Percentiles rank a stretch among this genome's conserved stretches.
phyloP scores from a whole-genome alignment of 2,113 vertebrate genomes.

The Triplophysa siluroides region DNA sequence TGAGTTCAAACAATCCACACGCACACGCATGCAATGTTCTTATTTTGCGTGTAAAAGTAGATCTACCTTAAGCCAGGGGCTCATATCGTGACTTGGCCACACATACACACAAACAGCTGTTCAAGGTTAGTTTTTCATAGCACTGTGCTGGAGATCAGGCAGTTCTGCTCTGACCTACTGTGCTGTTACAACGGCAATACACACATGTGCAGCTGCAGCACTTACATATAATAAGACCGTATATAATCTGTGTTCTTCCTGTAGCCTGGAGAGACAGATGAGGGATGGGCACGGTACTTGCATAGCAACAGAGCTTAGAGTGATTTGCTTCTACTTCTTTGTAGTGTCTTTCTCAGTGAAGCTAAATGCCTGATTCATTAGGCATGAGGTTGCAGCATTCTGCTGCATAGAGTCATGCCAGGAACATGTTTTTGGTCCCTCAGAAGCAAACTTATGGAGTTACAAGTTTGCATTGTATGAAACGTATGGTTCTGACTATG shows the following conservation, averaged over 20 bases:
- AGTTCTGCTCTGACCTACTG: background rate
- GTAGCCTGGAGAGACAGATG: conserved; percentile 18
- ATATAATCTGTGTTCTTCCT: conserved; percentile 30
- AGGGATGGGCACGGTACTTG: conserved; percentile 31
- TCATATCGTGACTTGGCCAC: background rate
- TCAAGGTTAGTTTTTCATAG: background rate
- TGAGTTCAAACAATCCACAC: background rate
- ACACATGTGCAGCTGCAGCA: background rate
- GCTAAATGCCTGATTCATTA: background rate
- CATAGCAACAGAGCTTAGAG: conserved; percentile 53
- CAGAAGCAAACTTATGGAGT: too few species aligned
- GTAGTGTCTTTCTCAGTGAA: background rate
- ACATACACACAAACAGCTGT: background rate
- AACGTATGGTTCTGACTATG: too few species aligned
- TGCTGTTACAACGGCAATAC: background rate
- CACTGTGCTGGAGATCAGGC: background rate
- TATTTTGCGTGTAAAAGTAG: background rate
- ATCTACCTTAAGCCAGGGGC: background rate
- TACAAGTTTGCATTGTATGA: too few species aligned
- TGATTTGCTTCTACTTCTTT: background rate
- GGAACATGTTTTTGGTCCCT: too few species aligned
- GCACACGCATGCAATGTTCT: background rate
- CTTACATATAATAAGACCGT: background rate
- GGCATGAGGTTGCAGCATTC: background rate
- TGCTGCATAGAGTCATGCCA: background rate